phyloP scores from a whole-genome alignment of 2,113 vertebrate genomes.

The Chloropsis hardwickii region DNA sequence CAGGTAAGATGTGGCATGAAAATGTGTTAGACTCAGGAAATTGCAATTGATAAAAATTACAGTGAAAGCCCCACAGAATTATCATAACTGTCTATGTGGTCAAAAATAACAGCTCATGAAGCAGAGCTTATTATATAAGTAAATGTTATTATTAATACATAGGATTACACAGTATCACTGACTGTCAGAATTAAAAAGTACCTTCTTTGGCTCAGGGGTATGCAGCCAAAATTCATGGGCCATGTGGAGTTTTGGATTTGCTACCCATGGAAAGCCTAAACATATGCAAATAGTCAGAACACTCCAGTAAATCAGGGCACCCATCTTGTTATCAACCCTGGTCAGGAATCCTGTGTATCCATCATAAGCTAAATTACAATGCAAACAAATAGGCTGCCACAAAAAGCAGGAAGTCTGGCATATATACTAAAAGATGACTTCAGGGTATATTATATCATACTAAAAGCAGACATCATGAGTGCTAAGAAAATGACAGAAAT shows the following conservation, averaged over 20 bases:
- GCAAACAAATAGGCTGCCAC: not conserved
- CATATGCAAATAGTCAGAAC: rapidly evolving
- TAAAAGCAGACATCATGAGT: not conserved
- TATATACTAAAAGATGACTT: not conserved
- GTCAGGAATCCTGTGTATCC: not conserved
- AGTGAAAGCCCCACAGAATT: not conserved
- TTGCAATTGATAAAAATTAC: not conserved
- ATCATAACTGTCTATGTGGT: not conserved
- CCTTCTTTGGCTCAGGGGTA: not conserved
- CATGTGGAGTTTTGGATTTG: not conserved
- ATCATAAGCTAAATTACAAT: not conserved
- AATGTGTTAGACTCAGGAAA: not conserved
- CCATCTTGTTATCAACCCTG: not conserved
- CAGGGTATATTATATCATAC: not conserved
- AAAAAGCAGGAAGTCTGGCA: not conserved
- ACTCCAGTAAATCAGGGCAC: not conserved
- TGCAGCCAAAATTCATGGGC: not conserved
- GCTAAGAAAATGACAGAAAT: not conserved
- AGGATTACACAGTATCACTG: not conserved
- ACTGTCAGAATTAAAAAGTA: not conserved
- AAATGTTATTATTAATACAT: not conserved
- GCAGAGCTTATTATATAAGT: not conserved
- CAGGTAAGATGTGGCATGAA: not conserved
- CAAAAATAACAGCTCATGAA: not conserved
- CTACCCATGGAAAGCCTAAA: not conserved